Percentiles rank a stretch among this genome's conserved stretches.
Conservation (phyloP, 2,888 invertebrate genomes). For the Perithous albicinctus region DNA sequence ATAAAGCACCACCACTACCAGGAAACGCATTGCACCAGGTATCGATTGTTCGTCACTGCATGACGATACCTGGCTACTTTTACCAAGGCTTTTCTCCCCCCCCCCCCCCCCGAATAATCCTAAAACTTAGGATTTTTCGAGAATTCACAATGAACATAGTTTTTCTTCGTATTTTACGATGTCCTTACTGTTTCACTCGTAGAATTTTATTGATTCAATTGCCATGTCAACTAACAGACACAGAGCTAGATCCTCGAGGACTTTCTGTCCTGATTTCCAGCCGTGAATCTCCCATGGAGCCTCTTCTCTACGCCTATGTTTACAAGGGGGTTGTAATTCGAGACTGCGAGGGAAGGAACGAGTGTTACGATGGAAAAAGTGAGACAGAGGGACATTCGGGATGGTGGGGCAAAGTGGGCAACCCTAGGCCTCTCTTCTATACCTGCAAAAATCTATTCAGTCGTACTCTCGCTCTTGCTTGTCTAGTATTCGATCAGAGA, state of each 20-base stretch:
- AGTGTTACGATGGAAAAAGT: slow-evolving; percentile 20
- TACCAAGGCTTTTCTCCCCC: background rate
- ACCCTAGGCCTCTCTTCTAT: slow-evolving; percentile 74
- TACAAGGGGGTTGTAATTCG: slow-evolving; percentile 80
- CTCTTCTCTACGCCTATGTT: slow-evolving; percentile 78
- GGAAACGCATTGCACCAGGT: slow-evolving; percentile 18
- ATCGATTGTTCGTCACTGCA: slow-evolving; percentile 29
- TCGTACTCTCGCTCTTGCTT: slow-evolving; percentile 53
- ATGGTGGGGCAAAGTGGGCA: slow-evolving; percentile 75
- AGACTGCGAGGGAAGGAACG: slow-evolving; percentile 69
- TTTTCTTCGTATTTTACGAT: background rate
- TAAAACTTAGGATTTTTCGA: background rate
- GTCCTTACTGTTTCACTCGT: background rate
- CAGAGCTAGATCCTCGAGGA: background rate
- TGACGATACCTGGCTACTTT: slow-evolving; percentile 7
- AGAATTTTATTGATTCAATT: slow-evolving; percentile 42
- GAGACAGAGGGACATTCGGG: slow-evolving; percentile 14
- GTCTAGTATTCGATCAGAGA: slow-evolving; percentile 42
- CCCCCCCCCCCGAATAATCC: background rate
- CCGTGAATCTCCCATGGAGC: background rate
- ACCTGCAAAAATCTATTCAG: slow-evolving; percentile 80
- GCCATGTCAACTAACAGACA: background rate
- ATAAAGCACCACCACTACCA: slow-evolving; percentile 6
- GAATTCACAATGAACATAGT: background rate
- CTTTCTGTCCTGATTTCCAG: background rate